Percentiles rank a stretch among this genome's conserved stretches.
These are phyloP conservation scores for Ectemnius continuus DNA, from an alignment of 2,888 invertebrate genomes.

Conservation along the genomic window DNA sequence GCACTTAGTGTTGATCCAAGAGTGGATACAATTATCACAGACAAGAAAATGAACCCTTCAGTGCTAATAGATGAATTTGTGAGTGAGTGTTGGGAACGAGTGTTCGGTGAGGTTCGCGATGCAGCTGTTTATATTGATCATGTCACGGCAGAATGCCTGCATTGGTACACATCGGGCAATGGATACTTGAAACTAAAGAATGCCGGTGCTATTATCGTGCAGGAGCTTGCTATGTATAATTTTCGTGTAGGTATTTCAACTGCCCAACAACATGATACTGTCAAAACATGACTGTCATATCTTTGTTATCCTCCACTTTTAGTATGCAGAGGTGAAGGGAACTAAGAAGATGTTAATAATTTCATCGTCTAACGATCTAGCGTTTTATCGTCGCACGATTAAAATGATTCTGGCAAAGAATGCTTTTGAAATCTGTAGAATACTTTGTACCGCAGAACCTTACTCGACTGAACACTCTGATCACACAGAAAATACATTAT, in stretches of 20 bases:
- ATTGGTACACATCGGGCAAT: slow-evolving; percentile 83
- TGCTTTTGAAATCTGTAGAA: slow-evolving; percentile 81
- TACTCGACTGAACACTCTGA: slow-evolving; percentile 5
- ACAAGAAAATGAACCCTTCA: no score
- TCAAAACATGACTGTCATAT: neutral
- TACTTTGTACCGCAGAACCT: slow-evolving; percentile 81
- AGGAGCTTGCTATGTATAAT: slow-evolving; percentile 80
- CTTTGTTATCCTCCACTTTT: slow-evolving; percentile 33
- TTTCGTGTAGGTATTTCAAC: slow-evolving; percentile 65
- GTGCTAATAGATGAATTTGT: slow-evolving; percentile 72
- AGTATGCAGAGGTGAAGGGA: slow-evolving; percentile 74
- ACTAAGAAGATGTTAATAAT: slow-evolving; percentile 80
- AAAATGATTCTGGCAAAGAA: slow-evolving; percentile 82
- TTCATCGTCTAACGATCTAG: slow-evolving; percentile 81
- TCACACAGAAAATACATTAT: slow-evolving; percentile 41
- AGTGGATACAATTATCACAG: no score
- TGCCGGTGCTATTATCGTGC: slow-evolving; percentile 83
- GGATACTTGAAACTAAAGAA: slow-evolving; percentile 80
- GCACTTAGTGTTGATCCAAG: no score
- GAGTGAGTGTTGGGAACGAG: slow-evolving; percentile 82
- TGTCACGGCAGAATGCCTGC: slow-evolving; percentile 83
- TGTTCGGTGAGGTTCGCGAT: slow-evolving; percentile 81
- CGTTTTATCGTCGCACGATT: slow-evolving; percentile 80
- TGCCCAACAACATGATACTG: neutral
- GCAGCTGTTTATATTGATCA: slow-evolving; percentile 84